Conservation (phyloP, 1,140 invertebrate genomes). For the Lamellibrachia luymesi region DNA sequence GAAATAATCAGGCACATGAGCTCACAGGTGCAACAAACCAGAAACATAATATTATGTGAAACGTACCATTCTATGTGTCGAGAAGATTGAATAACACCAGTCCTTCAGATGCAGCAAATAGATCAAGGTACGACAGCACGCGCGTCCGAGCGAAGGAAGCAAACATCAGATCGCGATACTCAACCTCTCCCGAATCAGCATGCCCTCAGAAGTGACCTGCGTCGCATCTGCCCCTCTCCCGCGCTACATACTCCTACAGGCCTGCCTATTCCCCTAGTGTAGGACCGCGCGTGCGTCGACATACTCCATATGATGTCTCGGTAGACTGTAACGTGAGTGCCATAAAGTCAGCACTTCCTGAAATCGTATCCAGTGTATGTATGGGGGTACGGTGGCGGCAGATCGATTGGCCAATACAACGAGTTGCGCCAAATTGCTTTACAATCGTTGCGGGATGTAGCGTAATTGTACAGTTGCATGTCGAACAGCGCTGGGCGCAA, state of each 20-base stretch:
- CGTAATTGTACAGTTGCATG: constrained; percentile 1
- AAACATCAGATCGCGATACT: neutral
- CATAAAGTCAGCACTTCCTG: neutral
- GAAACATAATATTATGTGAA: neutral
- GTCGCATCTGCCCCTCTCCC: neutral
- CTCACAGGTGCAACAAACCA: neutral
- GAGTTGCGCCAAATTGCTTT: neutral
- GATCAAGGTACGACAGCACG: neutral
- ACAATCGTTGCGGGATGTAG: neutral
- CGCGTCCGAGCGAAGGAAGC: neutral
- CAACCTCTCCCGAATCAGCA: neutral
- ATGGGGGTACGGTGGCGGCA: neutral
- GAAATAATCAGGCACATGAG: no score
- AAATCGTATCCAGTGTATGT: neutral
- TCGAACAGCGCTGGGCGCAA: neutral
- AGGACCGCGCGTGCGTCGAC: neutral
- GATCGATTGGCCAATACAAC: neutral
- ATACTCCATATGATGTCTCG: neutral
- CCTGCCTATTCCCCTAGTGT: neutral
- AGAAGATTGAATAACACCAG: neutral
- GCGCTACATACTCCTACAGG: neutral
- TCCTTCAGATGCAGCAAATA: neutral
- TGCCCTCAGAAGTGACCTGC: neutral
- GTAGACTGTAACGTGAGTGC: neutral
- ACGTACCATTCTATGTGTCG: neutral